Conservation (phyloP, 2,113 vertebrate genomes). For the Odobenus rosmarus region DNA sequence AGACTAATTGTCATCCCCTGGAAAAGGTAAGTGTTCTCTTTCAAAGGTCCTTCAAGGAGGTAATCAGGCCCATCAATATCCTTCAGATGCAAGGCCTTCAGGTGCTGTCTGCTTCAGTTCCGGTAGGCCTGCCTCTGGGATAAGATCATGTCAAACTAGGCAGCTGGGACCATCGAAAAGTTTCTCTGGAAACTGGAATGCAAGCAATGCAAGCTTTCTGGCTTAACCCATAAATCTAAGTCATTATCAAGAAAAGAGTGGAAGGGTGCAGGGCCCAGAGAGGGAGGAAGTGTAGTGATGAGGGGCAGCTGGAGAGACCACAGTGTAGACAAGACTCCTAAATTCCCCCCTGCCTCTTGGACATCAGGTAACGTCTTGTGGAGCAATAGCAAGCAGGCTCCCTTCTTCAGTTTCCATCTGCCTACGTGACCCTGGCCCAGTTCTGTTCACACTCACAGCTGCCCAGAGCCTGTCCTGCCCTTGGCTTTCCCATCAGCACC, state of each 20-base stretch:
- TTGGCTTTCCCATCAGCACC: background rate
- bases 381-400: background rate
- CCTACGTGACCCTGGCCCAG: background rate
- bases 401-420: background rate
- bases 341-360: background rate
- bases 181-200: slow-evolving; percentile 1
- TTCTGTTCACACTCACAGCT: background rate
- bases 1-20: background rate
- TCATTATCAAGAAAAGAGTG: background rate
- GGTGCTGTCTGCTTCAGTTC: background rate
- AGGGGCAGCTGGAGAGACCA: background rate
- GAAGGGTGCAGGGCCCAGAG: background rate
- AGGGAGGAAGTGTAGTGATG: background rate
- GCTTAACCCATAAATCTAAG: slow-evolving; percentile 13
- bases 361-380: accelerated
- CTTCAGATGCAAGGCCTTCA: background rate
- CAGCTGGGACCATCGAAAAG: background rate
- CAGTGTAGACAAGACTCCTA: background rate
- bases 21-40: background rate
- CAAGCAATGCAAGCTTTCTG: background rate
- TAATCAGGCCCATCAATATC: background rate
- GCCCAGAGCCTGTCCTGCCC: background rate
- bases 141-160: background rate
- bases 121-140: background rate
- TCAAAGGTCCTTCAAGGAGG: background rate